Conservation (phyloP, 2,888 invertebrate species). For the Amblyjoppa proteus region DNA sequence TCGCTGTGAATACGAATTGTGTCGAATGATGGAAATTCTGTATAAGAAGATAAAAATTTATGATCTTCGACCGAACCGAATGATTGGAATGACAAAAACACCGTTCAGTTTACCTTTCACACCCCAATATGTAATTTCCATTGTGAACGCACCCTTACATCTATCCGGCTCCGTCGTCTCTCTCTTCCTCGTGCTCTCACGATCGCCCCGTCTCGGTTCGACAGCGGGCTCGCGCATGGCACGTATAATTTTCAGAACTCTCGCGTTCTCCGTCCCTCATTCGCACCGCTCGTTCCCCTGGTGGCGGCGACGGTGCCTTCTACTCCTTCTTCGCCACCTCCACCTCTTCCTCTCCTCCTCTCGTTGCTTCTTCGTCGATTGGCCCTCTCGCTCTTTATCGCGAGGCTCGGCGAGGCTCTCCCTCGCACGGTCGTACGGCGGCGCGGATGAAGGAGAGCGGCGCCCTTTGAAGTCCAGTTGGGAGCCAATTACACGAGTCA, state of each 20-base stretch:
- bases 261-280: slow-evolving; percentile 65
- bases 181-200: slow-evolving; percentile 63
- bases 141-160: slow-evolving; percentile 49
- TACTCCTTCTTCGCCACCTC: slow-evolving; percentile 60
- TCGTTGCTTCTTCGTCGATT: slow-evolving; percentile 16
- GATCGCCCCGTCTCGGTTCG: slow-evolving; percentile 67
- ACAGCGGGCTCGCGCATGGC: slow-evolving; percentile 76
- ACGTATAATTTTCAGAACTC: slow-evolving; percentile 82
- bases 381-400: slow-evolving; percentile 44
- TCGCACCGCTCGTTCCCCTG: slow-evolving; percentile 64
- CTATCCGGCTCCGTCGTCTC: slow-evolving; percentile 68
- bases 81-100: neutral
- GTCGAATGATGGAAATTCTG: too few relatives aligned
- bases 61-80: neutral
- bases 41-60: neutral
- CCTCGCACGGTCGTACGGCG: slow-evolving; percentile 79
- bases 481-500: slow-evolving; percentile 85
- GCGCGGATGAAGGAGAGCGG: slow-evolving; percentile 85
- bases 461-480: slow-evolving; percentile 85
- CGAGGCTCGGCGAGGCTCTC: slow-evolving; percentile 17
- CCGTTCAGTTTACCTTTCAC: slow-evolving; percentile 19
- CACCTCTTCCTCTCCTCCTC: slow-evolving; percentile 47
- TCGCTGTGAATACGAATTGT: neutral
- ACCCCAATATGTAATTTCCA: neutral
- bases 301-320: slow-evolving; percentile 66